These are phyloP conservation scores for Ecliptopera silaceata DNA, from an alignment of 2,888 invertebrate species.

Conservation along the genomic window DNA sequence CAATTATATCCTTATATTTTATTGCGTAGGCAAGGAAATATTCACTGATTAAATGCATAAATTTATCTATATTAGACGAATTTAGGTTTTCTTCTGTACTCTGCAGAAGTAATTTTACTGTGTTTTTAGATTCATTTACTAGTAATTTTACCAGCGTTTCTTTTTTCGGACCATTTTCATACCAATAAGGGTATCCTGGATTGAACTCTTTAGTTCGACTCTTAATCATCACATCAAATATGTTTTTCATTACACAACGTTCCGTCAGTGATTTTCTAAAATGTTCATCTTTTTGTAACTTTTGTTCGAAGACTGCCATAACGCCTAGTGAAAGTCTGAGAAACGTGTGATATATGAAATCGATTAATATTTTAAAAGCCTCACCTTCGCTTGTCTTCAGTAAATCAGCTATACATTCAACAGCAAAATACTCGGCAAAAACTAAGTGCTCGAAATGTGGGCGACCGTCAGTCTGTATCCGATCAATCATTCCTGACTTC, in stretches of 20 bases:
- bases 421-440: not conserved
- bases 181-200: not conserved
- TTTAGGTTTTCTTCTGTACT: too few relatives aligned
- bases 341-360: not conserved
- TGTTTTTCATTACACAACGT: not conserved
- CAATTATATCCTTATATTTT: too few relatives aligned
- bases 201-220: not conserved
- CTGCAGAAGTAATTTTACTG: too few relatives aligned
- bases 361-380: not conserved
- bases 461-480: not conserved
- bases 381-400: not conserved
- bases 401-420: not conserved
- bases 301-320: not conserved
- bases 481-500: not conserved
- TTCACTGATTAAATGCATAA: too few relatives aligned
- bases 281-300: not conserved
- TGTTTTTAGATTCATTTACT: too few relatives aligned
- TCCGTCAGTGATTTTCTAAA: not conserved
- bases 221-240: not conserved
- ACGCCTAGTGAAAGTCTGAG: not conserved
- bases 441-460: not conserved
- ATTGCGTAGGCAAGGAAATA: too few relatives aligned
- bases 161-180: not conserved
- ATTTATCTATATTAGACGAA: too few relatives aligned
- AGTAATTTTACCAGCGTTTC: not conserved